phyloP scores from a whole-genome alignment of 2,888 invertebrate species.

The Stegophylla sp. region DNA sequence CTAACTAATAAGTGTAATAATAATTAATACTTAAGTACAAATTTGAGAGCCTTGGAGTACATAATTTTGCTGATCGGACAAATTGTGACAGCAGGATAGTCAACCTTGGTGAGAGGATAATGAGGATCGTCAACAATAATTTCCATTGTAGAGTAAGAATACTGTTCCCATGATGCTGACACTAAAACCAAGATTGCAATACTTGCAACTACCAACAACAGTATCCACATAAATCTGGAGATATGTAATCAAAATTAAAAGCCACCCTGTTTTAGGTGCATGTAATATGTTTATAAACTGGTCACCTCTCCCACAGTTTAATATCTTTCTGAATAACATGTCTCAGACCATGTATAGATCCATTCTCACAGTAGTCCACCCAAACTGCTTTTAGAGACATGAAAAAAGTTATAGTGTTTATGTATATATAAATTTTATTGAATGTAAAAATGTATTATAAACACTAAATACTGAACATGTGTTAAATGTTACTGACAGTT shows the following conservation, averaged over 20 bases:
- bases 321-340: constrained; percentile 46
- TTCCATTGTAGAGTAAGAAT: constrained; percentile 54
- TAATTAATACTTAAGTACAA: constrained; percentile 23
- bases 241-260: neutral
- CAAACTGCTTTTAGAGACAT: constrained; percentile 47
- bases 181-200: constrained; percentile 33
- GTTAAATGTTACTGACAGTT: neutral
- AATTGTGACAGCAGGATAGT: constrained; percentile 61
- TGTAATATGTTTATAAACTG: neutral
- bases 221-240: constrained; percentile 24
- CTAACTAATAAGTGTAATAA: no score
- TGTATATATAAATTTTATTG: constrained; percentile 9
- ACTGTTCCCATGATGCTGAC: constrained; percentile 27
- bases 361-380: constrained; percentile 59
- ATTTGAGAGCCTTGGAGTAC: constrained; percentile 52
- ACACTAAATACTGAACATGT: neutral
- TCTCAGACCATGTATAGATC: constrained; percentile 60
- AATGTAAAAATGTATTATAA: neutral
- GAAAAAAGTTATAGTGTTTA: neutral
- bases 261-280: no score
- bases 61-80: constrained; percentile 60
- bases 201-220: constrained; percentile 14
- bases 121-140: constrained; percentile 60
- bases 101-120: constrained; percentile 59
- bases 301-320: constrained; percentile 34